Evolutionary conservation across 1,140 invertebrate species (phyloP).

Genomic region (Aphaenogaster ashmeadi): DNA sequence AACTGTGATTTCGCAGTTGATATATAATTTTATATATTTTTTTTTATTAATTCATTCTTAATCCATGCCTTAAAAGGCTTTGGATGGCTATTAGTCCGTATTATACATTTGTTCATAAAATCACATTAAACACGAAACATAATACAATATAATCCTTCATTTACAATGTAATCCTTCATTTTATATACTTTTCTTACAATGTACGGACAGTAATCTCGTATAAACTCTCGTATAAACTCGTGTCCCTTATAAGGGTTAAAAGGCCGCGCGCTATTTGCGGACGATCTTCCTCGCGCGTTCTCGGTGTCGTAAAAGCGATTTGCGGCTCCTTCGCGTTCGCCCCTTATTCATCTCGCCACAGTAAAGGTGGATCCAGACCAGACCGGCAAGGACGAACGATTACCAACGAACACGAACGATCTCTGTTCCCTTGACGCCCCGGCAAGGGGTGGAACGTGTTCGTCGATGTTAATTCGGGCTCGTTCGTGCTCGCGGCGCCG

Average conservation of each 20-base stretch:
- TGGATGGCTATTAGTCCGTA: too few relatives aligned
- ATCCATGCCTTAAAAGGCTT: too few relatives aligned
- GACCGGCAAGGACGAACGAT: not conserved
- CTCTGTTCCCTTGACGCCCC: not conserved
- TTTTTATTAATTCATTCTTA: not conserved
- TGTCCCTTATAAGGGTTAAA: constrained; percentile 13
- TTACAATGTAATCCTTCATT: too few relatives aligned
- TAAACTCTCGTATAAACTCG: not conserved
- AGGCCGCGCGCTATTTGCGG: constrained; percentile 16
- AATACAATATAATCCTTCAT: too few relatives aligned
- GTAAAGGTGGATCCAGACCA: not conserved
- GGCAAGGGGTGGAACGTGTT: not conserved
- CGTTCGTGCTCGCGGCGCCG: too few relatives aligned
- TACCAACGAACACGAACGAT: not conserved
- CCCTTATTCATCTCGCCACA: not conserved
- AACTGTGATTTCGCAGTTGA: not conserved
- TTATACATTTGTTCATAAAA: too few relatives aligned
- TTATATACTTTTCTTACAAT: not conserved
- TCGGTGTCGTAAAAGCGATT: constrained; percentile 4
- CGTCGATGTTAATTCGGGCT: not conserved
- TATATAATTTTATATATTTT: not conserved
- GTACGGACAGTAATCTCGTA: not conserved
- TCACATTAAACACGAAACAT: too few relatives aligned
- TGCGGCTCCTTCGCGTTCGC: not conserved
- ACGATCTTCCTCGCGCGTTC: not conserved